These are phyloP conservation scores for Chanos chanos DNA, from an alignment of 2,797 vertebrate genomes.

Conservation along the genomic window DNA sequence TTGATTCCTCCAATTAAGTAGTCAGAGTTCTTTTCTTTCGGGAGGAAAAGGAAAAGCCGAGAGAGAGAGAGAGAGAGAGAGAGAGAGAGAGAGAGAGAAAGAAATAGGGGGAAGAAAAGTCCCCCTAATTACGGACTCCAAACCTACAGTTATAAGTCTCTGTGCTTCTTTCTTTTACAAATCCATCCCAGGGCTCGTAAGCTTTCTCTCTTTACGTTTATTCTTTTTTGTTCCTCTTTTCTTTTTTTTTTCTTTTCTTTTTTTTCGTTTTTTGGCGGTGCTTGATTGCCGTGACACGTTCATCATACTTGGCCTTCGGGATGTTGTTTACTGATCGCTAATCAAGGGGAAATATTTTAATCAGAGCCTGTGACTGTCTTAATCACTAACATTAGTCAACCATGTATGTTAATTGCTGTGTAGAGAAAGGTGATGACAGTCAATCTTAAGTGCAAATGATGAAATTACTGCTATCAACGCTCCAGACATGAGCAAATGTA, in stretches of 20 bases:
- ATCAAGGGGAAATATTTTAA: conserved; percentile 85
- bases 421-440: conserved; percentile 63
- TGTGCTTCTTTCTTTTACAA: conserved; percentile 36
- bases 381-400: conserved; percentile 75
- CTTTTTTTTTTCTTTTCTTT: conserved; percentile 46
- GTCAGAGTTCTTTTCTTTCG: conserved; percentile 80
- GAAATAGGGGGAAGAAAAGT: conserved; percentile 50
- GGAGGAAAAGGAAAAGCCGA: conserved; percentile 66
- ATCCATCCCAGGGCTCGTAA: background rate
- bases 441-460: conserved; percentile 59
- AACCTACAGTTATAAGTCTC: conserved; percentile 64
- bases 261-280: conserved; percentile 25
- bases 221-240: conserved; percentile 19
- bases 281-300: conserved; percentile 65
- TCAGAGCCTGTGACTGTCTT: conserved; percentile 76
- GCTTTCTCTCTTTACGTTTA: background rate
- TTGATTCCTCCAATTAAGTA: conserved; percentile 86
- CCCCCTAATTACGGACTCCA: conserved; percentile 79
- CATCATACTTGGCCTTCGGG: conserved; percentile 68
- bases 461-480: conserved; percentile 57
- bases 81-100: conserved; percentile 28
- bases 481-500: conserved; percentile 50
- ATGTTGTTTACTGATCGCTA: conserved; percentile 75
- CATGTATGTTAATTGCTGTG: conserved; percentile 76
- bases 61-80: conserved; percentile 45